A percentile compares a stretch with the other conserved stretches of the same genome.
Conservation (phyloP, 1,140 invertebrate species). For the Ceratitis capitata region DNA sequence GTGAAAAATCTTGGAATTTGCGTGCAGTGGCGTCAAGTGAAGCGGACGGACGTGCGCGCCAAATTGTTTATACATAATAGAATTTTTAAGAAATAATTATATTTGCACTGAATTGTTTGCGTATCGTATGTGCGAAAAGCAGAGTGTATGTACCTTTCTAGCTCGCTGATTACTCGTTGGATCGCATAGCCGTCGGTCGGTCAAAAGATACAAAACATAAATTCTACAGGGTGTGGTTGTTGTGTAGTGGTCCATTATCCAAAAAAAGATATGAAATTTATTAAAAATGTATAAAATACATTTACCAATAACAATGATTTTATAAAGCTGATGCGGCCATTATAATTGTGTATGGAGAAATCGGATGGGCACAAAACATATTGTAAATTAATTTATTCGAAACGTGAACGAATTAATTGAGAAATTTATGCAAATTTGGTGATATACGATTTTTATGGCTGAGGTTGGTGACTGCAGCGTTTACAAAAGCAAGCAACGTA, state of each 20-base stretch:
- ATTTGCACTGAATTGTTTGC: background rate
- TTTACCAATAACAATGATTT: background rate
- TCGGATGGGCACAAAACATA: background rate
- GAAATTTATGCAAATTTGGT: constrained; percentile 36
- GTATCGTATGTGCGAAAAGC: background rate
- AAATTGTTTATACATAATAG: constrained; percentile 40
- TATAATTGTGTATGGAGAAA: background rate
- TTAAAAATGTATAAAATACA: background rate
- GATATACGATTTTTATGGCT: background rate
- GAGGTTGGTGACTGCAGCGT: background rate
- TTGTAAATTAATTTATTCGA: constrained; percentile 31
- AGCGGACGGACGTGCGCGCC: background rate
- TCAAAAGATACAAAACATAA: constrained; percentile 7
- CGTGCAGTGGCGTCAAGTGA: no score
- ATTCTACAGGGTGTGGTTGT: constrained; percentile 39
- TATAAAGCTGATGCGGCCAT: background rate
- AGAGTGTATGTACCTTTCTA: background rate
- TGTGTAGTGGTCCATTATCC: constrained; percentile 10
- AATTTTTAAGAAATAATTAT: background rate
- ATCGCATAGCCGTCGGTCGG: background rate
- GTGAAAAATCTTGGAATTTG: background rate
- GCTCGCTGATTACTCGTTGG: constrained; percentile 5
- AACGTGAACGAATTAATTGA: constrained; percentile 21
- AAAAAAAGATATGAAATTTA: background rate
- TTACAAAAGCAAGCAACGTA: background rate